phyloP scores from a whole-genome alignment of 2,113 vertebrate species.

The Typhlomys cinereus region DNA sequence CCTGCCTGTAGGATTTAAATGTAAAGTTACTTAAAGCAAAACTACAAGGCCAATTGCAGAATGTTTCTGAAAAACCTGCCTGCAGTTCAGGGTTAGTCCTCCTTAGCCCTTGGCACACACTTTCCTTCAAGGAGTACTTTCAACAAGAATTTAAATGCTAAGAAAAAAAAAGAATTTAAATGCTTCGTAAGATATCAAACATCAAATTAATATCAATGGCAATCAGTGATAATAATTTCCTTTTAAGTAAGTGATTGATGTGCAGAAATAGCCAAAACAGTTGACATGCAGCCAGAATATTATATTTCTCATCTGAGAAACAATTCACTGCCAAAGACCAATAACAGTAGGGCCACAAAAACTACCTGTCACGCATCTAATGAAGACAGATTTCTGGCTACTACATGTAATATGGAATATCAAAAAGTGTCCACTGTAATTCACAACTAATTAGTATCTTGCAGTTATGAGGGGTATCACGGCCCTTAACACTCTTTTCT shows the following conservation, averaged over 20 bases:
- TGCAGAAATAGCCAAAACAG: slow-evolving; percentile 27
- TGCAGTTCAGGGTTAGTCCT: background rate
- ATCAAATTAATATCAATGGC: slow-evolving; percentile 52
- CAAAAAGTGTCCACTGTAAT: slow-evolving; percentile 60
- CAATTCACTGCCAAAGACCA: slow-evolving; percentile 62
- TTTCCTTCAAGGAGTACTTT: background rate
- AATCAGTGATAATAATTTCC: slow-evolving; percentile 44
- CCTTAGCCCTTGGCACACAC: background rate
- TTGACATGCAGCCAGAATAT: slow-evolving; percentile 43
- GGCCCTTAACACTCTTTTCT: slow-evolving; percentile 37
- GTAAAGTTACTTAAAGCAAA: slow-evolving; percentile 19
- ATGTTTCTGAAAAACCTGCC: slow-evolving; percentile 37
- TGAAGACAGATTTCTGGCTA: slow-evolving; percentile 73
- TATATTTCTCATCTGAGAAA: slow-evolving; percentile 68
- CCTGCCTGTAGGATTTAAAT: background rate
- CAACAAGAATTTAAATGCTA: slow-evolving; percentile 35
- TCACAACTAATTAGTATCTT: slow-evolving; percentile 76
- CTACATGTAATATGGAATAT: slow-evolving; percentile 66
- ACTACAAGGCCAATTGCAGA: background rate
- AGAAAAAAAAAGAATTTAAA: too few relatives aligned
- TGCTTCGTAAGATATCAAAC: slow-evolving; percentile 3
- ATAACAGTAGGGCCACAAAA: slow-evolving; percentile 57
- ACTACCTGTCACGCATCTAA: slow-evolving; percentile 71
- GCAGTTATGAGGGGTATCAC: slow-evolving; percentile 57
- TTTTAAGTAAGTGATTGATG: slow-evolving; percentile 30